These are phyloP conservation scores for Agelas oroides DNA, from an alignment of 37 sponge, comb jelly and placozoan species.

Conservation along the genomic window DNA sequence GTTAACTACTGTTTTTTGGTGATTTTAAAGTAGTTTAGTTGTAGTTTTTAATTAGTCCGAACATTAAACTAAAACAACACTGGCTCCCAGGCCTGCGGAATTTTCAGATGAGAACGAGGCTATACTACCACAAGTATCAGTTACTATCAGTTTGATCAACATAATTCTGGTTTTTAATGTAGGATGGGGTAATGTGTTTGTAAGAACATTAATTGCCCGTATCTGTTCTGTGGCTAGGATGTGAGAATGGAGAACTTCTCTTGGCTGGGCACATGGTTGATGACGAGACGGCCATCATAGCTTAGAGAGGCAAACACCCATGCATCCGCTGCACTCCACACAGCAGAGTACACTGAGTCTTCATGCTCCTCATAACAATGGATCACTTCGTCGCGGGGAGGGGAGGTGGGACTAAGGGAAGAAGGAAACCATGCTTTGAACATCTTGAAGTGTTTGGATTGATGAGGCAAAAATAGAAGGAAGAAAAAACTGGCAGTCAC, in stretches of 20 bases:
- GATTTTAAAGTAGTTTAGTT: too few species aligned
- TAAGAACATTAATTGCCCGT: too few species aligned
- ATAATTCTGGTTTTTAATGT: too few species aligned
- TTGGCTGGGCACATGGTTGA: conserved; percentile 88
- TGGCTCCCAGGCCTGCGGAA: too few species aligned
- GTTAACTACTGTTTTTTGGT: too few species aligned
- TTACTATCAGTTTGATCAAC: too few species aligned
- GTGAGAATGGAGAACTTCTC: conserved; percentile 85
- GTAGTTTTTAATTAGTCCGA: too few species aligned
- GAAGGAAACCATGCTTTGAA: too few species aligned
- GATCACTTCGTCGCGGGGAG: conserved; percentile 76
- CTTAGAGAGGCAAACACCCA: conserved; percentile 99
- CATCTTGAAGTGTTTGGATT: background rate
- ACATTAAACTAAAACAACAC: too few species aligned
- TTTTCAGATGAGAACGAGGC: too few species aligned
- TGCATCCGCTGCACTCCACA: conserved; percentile 93
- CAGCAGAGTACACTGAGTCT: conserved; percentile 93
- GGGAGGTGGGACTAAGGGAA: conserved; percentile 1
- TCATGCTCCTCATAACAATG: conserved; percentile 93
- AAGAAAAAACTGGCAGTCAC: background rate
- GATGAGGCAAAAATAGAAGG: conserved; percentile 9
- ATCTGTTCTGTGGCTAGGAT: background rate
- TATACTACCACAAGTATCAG: too few species aligned
- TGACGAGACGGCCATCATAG: conserved; percentile 96
- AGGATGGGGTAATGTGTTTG: too few species aligned